phyloP scores from a whole-genome alignment of 2,113 vertebrate genomes.

The Telmatochromis brichardi region DNA sequence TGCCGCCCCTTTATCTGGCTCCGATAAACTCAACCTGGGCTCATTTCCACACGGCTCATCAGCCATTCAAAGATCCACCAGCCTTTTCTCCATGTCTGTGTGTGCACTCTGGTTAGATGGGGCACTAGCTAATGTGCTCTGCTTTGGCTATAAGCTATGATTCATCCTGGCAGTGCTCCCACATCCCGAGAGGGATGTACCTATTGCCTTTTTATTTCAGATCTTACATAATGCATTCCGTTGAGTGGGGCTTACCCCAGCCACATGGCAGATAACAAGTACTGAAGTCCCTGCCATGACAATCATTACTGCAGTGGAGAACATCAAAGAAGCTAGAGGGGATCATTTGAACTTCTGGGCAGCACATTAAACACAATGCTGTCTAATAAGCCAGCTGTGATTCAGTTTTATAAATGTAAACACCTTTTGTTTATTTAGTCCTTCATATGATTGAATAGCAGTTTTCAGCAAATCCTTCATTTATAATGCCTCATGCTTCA shows the following conservation, averaged over 20 bases:
- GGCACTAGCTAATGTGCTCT: conserved; percentile 6
- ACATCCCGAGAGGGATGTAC: conserved; percentile 18
- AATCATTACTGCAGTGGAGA: neutral
- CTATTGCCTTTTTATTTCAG: conserved; percentile 32
- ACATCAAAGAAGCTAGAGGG: neutral
- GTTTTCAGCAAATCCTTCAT: neutral
- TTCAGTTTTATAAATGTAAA: neutral
- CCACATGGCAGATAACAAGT: neutral
- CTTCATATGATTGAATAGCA: neutral
- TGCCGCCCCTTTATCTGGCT: neutral
- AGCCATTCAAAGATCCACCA: neutral
- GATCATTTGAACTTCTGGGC: neutral
- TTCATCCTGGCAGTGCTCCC: conserved; percentile 39
- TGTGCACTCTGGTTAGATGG: conserved; percentile 6
- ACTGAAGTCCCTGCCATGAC: neutral
- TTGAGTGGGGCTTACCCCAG: neutral
- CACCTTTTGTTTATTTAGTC: neutral
- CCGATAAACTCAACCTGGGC: neutral
- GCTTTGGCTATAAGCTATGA: conserved; percentile 8
- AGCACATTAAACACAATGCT: neutral
- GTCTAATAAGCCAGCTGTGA: neutral
- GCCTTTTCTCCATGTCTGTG: conserved; percentile 5
- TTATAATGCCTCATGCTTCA: neutral
- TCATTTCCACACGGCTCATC: neutral
- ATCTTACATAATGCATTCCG: conserved; percentile 17